These are phyloP conservation scores for Cryptus armator DNA, from an alignment of 2,888 invertebrate genomes.

Conservation along the genomic window DNA sequence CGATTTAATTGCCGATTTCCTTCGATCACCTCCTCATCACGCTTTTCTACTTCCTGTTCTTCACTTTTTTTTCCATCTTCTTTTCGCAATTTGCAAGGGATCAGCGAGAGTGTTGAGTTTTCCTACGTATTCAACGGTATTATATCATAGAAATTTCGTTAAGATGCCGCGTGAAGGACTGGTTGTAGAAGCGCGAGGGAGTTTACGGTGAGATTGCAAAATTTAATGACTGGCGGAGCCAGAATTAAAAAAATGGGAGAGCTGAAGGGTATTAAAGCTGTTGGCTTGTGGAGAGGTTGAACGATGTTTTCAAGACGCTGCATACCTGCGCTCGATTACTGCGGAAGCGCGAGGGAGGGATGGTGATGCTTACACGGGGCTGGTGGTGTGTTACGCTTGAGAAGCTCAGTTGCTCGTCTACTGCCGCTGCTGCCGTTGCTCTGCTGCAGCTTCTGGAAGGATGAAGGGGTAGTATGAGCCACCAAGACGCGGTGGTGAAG, in stretches of 20 bases:
- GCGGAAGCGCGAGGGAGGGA: constrained; percentile 27
- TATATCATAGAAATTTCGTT: constrained; percentile 18
- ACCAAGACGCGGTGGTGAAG: constrained; percentile 71
- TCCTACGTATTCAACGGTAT: neutral
- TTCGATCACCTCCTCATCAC: neutral
- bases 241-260: constrained; percentile 47
- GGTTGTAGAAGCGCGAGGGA: constrained; percentile 22
- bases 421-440: constrained; percentile 6
- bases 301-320: constrained; percentile 57
- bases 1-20: neutral
- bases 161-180: constrained; percentile 22
- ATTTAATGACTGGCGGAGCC: constrained; percentile 57
- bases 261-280: constrained; percentile 36
- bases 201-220: constrained; percentile 62
- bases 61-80: neutral
- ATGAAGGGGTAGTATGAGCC: constrained; percentile 37
- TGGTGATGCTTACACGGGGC: constrained; percentile 41
- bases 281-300: constrained; percentile 19
- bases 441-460: constrained; percentile 6
- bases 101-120: neutral
- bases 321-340: constrained; percentile 44
- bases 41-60: neutral
- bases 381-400: constrained; percentile 44
- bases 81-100: neutral
- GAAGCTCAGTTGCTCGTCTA: constrained; percentile 55